Evolutionary conservation across 2,888 invertebrate genomes (phyloP), one percentile per base, ranked within the genome.

Genomic region (Melinopterus prodromus): DNA sequence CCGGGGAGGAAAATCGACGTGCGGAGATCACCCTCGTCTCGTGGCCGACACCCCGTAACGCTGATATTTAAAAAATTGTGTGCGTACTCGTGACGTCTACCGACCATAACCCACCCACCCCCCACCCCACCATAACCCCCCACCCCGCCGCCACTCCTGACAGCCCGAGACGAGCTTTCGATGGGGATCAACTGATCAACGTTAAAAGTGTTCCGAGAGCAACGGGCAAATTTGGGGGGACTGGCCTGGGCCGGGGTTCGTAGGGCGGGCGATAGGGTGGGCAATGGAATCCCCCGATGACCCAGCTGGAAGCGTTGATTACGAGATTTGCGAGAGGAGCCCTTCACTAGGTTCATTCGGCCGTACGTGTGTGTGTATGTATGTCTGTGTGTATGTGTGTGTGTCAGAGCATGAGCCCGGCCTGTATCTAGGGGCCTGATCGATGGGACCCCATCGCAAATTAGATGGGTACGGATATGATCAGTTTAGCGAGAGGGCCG

Each of bases 231-330:
- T 53, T 53, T 12, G 53, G 53, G 53, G 53, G 53, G 53, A 53
- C 53, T 12, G 53, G 53, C 53, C 53, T 12, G 53, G 53, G 7
- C 12, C 53, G 26, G 26, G 26, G 26, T 53, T 12, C 5, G 9
- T 53, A 4, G 53, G 12, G 7, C 1, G 53, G 53, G 53, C 53
- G 1, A 12, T 53, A 53, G 53, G 53, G 53, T 53, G 53, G 53
- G 53, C 53, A 53, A 53, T 7, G 12, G 74, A 74, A 74, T 36
- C 35, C 74, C n/a, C 37, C n/a, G 37, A 35, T 35, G 74, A 35
- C 35, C 74, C 74, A 74, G 74, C 74, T 74, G 78, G 72, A 77
- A 79, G 76, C 76, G 78, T 80, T 82, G 82, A 80, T 82, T 82
- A 79, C 79, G 77, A 80, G 82, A 80, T 82, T 80, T 80, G 81